phyloP scores from a whole-genome alignment of 2,797 vertebrate genomes.

The Artibeus jamaicensis region DNA sequence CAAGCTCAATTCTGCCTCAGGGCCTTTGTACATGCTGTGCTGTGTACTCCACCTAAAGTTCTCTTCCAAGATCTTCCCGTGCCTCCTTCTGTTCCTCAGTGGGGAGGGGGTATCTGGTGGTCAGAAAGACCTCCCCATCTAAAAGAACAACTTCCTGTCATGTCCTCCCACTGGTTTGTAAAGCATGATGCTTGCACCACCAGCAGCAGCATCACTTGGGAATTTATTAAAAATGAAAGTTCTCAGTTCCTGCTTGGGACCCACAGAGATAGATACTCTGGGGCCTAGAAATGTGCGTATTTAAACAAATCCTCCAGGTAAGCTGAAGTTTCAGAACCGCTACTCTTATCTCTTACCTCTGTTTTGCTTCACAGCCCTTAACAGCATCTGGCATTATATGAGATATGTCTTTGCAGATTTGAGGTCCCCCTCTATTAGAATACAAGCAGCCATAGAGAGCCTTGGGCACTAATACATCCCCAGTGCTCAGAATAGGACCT shows the following conservation, averaged over 20 bases:
- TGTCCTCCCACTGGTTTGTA: not conserved
- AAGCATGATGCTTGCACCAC: not conserved
- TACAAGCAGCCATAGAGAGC: not conserved
- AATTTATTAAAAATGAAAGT: not conserved
- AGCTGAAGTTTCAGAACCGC: not conserved
- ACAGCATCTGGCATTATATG: not conserved
- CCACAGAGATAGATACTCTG: not conserved
- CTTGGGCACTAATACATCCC: not conserved
- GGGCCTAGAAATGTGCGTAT: not conserved
- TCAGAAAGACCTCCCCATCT: not conserved
- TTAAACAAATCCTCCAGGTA: not conserved
- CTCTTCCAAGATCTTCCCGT: not conserved
- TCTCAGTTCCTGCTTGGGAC: not conserved
- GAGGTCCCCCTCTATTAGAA: not conserved
- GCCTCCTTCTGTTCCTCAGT: not conserved
- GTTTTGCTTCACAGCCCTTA: not conserved
- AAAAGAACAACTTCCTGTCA: not conserved
- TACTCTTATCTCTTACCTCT: not conserved
- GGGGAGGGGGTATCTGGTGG: not conserved
- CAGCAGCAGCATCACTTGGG: not conserved
- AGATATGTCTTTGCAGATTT: not conserved
- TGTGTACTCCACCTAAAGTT: not conserved
- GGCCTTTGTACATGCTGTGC: not conserved
- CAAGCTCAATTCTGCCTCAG: not conserved
- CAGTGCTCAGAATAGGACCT: not conserved